Evolutionary conservation across 2,797 vertebrate genomes (phyloP), one percentile per base, ranked within the genome.

Genomic region (Helarctos malayanus): DNA sequence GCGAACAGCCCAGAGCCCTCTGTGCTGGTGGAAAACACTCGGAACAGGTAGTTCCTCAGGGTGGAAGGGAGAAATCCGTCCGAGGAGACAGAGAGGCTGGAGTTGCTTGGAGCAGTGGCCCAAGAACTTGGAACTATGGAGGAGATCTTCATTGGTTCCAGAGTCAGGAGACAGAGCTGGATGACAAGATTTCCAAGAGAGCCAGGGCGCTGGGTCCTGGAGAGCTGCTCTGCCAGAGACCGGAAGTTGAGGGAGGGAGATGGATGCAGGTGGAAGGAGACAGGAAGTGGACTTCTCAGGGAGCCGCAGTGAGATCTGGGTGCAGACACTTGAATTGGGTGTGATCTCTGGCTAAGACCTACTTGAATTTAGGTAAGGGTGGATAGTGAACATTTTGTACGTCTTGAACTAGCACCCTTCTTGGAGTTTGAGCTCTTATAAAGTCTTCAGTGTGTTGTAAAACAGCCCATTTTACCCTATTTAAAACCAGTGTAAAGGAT

Each of bases 261-360:
- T 0, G 27, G 27, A 16, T 0, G 1, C 5, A 16, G 63, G 3
- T 0, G 19, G 79, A 23, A 13, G 23, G 16, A 47, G 35, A 3
- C 2, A 1, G 45, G 10, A 18, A 2, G 2, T 18, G 12, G 54
- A 10, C 49, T 1, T 49, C 75, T 56, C 21, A 2, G 1, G 59
- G 19, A 29, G 38, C 57, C 29, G 1, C 4, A 14, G 4, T 10
- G 57, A 41, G 25, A 2, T 21, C 29, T 18, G 35, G 13, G 29
- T 35, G 38, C 23, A 19, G 61, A 3, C 18, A 1, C 65, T 47
- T 18, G 29, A 35, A 1, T 0, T 25, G 56, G 35, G 27, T 14
- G 35, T 23, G 45, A 54, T 6, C 8, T 52, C 87, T 5, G 14
- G 2, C 25, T 38, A 38, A 56, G 18, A 16, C 1, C 1, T 2